Evolutionary conservation across 2,113 vertebrate genomes (phyloP).

Genomic region (Cephalopholis sonnerati): DNA sequence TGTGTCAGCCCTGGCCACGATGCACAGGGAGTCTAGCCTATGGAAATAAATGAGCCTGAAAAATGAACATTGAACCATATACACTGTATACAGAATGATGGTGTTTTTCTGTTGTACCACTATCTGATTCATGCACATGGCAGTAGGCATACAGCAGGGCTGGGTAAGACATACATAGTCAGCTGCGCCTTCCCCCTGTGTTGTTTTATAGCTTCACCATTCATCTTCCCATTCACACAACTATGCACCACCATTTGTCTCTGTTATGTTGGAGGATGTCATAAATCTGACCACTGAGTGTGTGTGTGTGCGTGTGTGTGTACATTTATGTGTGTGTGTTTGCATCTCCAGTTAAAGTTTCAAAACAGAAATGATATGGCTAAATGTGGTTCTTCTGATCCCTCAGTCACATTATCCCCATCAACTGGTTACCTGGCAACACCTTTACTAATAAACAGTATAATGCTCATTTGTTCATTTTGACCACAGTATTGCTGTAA

Average conservation of each 20-base stretch:
- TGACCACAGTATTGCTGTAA: conserved; percentile 45
- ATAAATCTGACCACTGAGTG: conserved; percentile 70
- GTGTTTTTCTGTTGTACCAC: no score
- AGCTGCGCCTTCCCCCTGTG: conserved; percentile 50
- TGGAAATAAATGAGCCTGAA: conserved; percentile 31
- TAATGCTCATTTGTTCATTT: conserved; percentile 47
- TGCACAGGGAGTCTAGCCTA: not conserved
- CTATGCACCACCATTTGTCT: conserved; percentile 74
- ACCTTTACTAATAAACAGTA: conserved; percentile 15
- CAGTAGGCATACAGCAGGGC: conserved; percentile 29
- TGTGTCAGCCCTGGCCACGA: not conserved
- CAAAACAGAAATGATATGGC: conserved; percentile 49
- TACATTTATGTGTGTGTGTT: conserved; percentile 14
- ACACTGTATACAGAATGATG: conserved; percentile 21
- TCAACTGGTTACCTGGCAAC: conserved; percentile 37
- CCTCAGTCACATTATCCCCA: conserved; percentile 28
- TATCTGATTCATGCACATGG: conserved; percentile 40
- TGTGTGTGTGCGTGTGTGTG: conserved; percentile 5
- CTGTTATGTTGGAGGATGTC: conserved; percentile 65
- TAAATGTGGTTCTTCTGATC: conserved; percentile 17
- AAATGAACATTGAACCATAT: conserved; percentile 32
- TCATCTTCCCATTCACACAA: conserved; percentile 70
- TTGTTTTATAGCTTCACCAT: conserved; percentile 62
- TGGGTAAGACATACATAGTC: conserved; percentile 52
- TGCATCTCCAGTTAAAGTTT: conserved; percentile 59